phyloP scores from a whole-genome alignment of 2,888 invertebrate genomes.

The Drosophila lacicola region DNA sequence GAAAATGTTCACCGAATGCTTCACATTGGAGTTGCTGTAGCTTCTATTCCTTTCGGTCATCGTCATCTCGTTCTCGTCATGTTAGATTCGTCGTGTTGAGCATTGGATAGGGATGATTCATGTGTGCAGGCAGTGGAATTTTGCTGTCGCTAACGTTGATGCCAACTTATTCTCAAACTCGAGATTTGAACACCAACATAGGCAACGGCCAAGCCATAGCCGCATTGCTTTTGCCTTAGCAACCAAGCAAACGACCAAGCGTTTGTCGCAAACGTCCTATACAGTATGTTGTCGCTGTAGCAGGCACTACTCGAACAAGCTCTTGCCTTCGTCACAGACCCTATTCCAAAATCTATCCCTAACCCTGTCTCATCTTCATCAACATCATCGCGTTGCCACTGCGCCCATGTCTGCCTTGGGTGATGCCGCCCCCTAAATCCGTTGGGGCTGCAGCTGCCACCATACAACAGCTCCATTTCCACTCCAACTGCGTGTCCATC shows the following conservation, averaged over 20 bases:
- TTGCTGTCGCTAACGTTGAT: slow-evolving; percentile 68
- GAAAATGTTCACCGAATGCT: slow-evolving; percentile 81
- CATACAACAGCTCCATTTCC: slow-evolving; percentile 54
- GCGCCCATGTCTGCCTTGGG: slow-evolving; percentile 72
- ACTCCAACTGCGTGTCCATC: slow-evolving; percentile 73
- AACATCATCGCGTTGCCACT: slow-evolving; percentile 37
- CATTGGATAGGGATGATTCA: slow-evolving; percentile 47
- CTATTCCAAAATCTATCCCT: slow-evolving; percentile 56
- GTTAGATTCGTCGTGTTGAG: slow-evolving; percentile 61
- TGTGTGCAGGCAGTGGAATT: slow-evolving; percentile 64
- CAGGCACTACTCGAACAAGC: slow-evolving; percentile 36
- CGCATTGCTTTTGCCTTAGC: slow-evolving; percentile 42
- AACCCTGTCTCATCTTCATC: slow-evolving; percentile 32
- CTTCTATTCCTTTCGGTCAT: slow-evolving; percentile 78
- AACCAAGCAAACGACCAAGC: slow-evolving; percentile 44
- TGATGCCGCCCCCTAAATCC: slow-evolving; percentile 73
- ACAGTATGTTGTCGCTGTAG: slow-evolving; percentile 49
- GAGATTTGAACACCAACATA: slow-evolving; percentile 50
- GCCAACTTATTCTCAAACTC: slow-evolving; percentile 74
- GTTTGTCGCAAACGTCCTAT: slow-evolving; percentile 47
- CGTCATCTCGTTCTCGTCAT: slow-evolving; percentile 68
- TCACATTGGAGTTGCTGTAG: slow-evolving; percentile 68
- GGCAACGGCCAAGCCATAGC: slow-evolving; percentile 48
- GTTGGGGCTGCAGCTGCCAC: slow-evolving; percentile 54
- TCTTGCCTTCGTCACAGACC: slow-evolving; percentile 34